Conservation (phyloP, 2,113 vertebrate species). For the Oncorhynchus nerka region DNA sequence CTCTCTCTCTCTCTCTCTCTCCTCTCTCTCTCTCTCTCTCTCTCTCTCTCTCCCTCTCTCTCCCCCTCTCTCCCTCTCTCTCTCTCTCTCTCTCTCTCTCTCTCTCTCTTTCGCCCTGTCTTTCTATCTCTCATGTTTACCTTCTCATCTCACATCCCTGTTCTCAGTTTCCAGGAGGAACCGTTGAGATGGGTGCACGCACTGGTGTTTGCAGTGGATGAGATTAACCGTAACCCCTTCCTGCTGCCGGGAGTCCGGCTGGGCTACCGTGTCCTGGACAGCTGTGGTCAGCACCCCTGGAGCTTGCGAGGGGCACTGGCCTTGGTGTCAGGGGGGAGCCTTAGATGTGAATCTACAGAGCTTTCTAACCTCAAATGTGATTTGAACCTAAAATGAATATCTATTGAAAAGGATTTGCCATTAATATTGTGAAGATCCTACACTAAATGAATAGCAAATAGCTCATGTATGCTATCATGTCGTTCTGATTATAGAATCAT, state of each 20-base stretch:
- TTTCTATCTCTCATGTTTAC: neutral
- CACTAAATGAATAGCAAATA: too few relatives aligned
- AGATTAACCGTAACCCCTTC: slow-evolving; percentile 49
- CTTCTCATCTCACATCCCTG: neutral
- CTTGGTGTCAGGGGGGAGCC: slow-evolving; percentile 39
- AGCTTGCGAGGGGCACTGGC: slow-evolving; percentile 37
- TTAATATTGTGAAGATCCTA: too few relatives aligned
- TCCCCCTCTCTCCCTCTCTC: neutral
- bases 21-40: neutral
- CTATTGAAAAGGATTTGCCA: too few relatives aligned
- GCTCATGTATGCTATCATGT: too few relatives aligned
- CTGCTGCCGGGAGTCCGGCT: slow-evolving; percentile 50
- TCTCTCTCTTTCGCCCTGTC: neutral
- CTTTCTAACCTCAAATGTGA: neutral
- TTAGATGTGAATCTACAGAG: slow-evolving; percentile 15
- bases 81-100: neutral
- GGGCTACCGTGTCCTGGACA: slow-evolving; percentile 54
- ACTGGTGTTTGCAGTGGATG: slow-evolving; percentile 56
- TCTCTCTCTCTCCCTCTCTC: neutral
- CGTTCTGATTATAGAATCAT: too few relatives aligned
- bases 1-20: neutral
- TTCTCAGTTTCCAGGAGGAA: slow-evolving; percentile 39
- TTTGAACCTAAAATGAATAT: too few relatives aligned
- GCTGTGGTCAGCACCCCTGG: slow-evolving; percentile 45
- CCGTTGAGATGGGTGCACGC: slow-evolving; percentile 43